Percentiles rank a stretch among this genome's conserved stretches.
Evolutionary conservation across 2,888 invertebrate genomes (phyloP).

Genomic region (Meiosimyza decipiens): DNA sequence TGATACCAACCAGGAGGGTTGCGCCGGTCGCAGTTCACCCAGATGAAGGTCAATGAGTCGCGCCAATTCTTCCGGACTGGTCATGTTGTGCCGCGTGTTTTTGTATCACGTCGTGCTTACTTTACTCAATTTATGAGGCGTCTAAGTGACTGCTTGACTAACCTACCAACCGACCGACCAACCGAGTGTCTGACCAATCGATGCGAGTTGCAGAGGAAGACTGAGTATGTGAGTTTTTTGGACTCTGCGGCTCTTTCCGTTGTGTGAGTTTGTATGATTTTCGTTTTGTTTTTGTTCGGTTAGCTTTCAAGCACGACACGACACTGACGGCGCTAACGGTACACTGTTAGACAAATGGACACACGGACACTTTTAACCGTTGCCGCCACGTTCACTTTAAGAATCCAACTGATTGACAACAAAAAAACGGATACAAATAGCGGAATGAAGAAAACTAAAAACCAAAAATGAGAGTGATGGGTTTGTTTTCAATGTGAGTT

Average conservation of each 20-base stretch:
- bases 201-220: conserved; percentile 43
- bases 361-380: conserved; percentile 2
- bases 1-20: conserved; percentile 71
- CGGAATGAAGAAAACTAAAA: conserved; percentile 33
- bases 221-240: conserved; percentile 32
- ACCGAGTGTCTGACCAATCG: conserved; percentile 39
- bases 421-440: conserved; percentile 28
- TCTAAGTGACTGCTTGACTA: neutral
- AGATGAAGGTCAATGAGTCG: conserved; percentile 61
- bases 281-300: conserved; percentile 12
- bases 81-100: conserved; percentile 51
- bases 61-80: conserved; percentile 59
- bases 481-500: conserved; percentile 29
- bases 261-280: neutral
- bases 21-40: conserved; percentile 57
- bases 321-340: neutral
- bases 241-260: neutral
- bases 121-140: neutral
- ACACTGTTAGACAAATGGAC: conserved; percentile 26
- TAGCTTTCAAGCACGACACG: too few relatives aligned
- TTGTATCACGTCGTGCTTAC: conserved; percentile 22
- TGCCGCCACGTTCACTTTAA: conserved; percentile 26
- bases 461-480: conserved; percentile 32
- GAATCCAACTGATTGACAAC: conserved; percentile 25
- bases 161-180: conserved; percentile 3